Base-by-base conservation (phyloP, 2,888 invertebrate species). In the Aphelenchoides bicaudatus region DNA sequence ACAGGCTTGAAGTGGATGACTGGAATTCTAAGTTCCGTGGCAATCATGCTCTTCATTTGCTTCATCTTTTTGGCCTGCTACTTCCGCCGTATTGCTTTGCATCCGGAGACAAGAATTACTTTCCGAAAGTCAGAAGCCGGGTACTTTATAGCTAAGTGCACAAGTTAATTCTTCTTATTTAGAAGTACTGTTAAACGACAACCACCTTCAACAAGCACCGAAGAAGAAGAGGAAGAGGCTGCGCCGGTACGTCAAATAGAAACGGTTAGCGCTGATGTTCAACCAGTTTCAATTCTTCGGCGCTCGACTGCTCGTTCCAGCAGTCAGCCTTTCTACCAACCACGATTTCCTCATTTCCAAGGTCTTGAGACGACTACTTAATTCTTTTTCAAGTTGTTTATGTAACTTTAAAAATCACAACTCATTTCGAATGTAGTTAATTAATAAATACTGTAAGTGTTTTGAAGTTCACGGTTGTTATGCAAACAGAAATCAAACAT, bases 1-100 rank as follows among this genome's bases (percentile, higher is more conserved):
- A 60, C 51, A 23, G 66, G 48, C 2, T 59, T 70, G 16, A 70
- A 70, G 43, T 71, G 71, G 70, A 58, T 69, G 59, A 63, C 63
- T 10, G 70, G 63, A 30, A 58, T 70, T 16, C 53, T 62, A 10
- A 56, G 56, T 29, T 53, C 69, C 5, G 46, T 66, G n/a, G 59
- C 58, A 16, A 64, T 72, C 50, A 37, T 70, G 28, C 50, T 66
- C 38, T 51, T 63, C 43, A 58, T 71, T 21, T 53, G 46, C 28
- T 48, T 55, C 19, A 61, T 71, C 31, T 71, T 65, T 30, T 49
- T 39, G 48, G 62, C 64, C 28, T 68, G 72, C 56, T 68, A 67
- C 48, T 49, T 70, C 19, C 48, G 67, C 13, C 55, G 67, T 28
- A 53, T 67, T 27, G 25, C 63, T 8, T 39, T 68, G 13, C 66